Evolutionary conservation across 2,797 vertebrate genomes (phyloP), one percentile per base, ranked within the genome.

Genomic region (Limosa lapponica): DNA sequence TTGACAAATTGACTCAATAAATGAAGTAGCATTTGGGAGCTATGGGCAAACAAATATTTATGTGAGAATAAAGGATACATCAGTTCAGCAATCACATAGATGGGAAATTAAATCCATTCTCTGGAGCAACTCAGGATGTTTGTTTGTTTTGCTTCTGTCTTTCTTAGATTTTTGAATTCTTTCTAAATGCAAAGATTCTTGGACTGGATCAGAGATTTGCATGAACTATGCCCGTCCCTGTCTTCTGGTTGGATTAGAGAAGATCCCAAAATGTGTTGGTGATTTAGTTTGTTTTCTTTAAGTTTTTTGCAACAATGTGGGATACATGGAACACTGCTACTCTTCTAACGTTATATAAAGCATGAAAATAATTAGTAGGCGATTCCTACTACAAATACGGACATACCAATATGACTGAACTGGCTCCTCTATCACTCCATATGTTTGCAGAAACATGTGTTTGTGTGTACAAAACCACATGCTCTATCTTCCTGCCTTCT

Each of bases 21-120:
- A 82, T 79, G 39, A 84, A 95, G 49, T 11, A 4, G 13, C 67
- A 5, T 67, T 85, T 52, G 28, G 57, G 87, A 86, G 52, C 66
- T 61, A 3, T 17, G 32, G 58, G 89, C 94, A 97, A 97, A 96
- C 39, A 81, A 87, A 51, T 24, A 52, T 80, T 77, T 86, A 49
- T 54, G 44, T 46, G 51, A 55, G 34, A 80, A 17, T 71, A 87
- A 90, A 95, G 75, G 61, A 83, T 95, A 22, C 17, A 57, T 95
- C 90, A 77, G 44, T 82, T 89, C 83, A 95, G 79, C 59, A 91
- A 37, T 78, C 78, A 67, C 2, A 0, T 80, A 94, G 36, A 93
- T 55, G 34, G 27, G 10, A 69, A 87, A 82, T 94, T 54, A 94
- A 91, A 91, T 69, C 18, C 6, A 3, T 70, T 81, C 27, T 85